Evolutionary conservation across 2,888 invertebrate species (phyloP).

Genomic region (Trypoxylon attenuatum): DNA sequence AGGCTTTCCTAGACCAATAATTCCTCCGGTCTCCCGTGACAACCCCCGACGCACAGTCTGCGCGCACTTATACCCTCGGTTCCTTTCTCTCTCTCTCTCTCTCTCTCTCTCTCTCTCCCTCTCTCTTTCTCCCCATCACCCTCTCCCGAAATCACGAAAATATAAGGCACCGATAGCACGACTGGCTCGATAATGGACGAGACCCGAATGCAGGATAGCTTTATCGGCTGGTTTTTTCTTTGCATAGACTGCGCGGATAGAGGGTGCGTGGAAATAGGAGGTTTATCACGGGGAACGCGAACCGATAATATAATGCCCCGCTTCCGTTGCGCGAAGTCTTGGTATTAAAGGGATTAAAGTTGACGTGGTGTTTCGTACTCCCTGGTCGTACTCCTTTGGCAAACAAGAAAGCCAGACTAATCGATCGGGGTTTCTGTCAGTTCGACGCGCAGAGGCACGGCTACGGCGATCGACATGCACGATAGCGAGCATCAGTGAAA

Average conservation of each 20-base stretch:
- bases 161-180: constrained; percentile 52
- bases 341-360: background rate
- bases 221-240: constrained; percentile 44
- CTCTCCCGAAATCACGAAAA: no score
- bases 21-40: constrained; percentile 32
- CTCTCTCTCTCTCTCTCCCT: constrained; percentile 36
- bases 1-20: constrained; percentile 46
- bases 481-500: background rate
- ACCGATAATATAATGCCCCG: background rate
- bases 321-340: background rate
- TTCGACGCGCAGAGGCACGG: no score
- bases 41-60: constrained; percentile 19
- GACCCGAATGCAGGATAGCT: constrained; percentile 44
- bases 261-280: constrained; percentile 51
- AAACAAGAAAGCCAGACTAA: background rate
- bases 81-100: constrained; percentile 6
- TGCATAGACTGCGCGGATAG: constrained; percentile 17
- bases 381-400: background rate
- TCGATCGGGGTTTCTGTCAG: background rate
- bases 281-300: constrained; percentile 39
- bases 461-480: background rate
- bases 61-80: constrained; percentile 33
- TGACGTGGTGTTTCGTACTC: background rate
- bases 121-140: constrained; percentile 23
- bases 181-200: constrained; percentile 46